Base-by-base conservation (phyloP, 2,888 invertebrate species). In the Chrysolina americana region DNA sequence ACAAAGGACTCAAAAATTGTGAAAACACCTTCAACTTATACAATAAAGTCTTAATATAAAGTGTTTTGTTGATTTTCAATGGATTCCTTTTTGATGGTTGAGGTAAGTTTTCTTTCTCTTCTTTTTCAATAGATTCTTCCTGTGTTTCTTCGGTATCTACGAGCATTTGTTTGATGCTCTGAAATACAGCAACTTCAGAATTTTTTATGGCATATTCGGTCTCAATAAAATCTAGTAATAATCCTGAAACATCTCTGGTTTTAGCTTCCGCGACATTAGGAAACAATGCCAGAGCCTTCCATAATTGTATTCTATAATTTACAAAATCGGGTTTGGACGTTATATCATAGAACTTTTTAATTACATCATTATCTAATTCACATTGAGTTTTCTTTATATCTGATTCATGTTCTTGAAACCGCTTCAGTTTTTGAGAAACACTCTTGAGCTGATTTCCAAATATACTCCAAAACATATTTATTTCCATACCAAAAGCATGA, bases 281-380 rank as follows among this genome's bases (percentile, higher is more conserved):
- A 85, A 96, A 94, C 77, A 90, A 89, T 0, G 90, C 89, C 91
- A 98, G 92, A 23, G 93, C 90, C 87, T 94, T 94, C 92, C 97
- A 94, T n/a, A 98, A 86, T 68, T 96, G 89, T 78, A 93, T 90
- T 79, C 97, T 92, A 85, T 95, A 95, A 86, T 96, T 95, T 10
- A 90, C 87, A 81, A 91, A 91, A 89, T 96, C 95, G 1, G 94
- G 91, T 79, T 91, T 92, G 74, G 92, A 92, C 0, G 87, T 83
- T 53, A 91, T 68, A 63, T 78, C 75, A 73, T 87, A 85, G 36
- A 82, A 71, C 23, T 83, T 81, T 47, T 81, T 66, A 80, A 83
- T 87, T 41, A 85, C 76, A 47, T 86, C 78, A 10, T 59, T 66
- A 56, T 89, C 75, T 76, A 84, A 81, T 19, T 83, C 81, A 74